Evolutionary conservation across 1,140 invertebrate genomes (phyloP).

Genomic region (Lasioglossum albipes): DNA sequence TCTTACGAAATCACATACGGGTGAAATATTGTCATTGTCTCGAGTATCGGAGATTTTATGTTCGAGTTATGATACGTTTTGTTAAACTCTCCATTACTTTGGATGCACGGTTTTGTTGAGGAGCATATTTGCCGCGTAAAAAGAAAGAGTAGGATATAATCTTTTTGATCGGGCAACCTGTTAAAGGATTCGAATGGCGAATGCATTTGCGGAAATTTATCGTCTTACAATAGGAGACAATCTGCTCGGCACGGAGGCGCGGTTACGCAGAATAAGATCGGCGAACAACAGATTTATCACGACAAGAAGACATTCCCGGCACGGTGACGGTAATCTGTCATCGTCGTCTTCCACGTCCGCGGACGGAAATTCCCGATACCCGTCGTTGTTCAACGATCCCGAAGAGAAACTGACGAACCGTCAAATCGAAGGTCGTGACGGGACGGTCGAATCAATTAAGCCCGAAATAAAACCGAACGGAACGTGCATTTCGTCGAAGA

Average conservation of each 20-base stretch:
- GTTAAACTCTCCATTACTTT: too few species aligned
- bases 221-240: constrained; percentile 60
- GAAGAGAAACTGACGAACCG: constrained; percentile 51
- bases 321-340: constrained; percentile 60
- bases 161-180: too few species aligned
- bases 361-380: constrained; percentile 66
- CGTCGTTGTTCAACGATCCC: constrained; percentile 62
- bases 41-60: too few species aligned
- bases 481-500: constrained; percentile 39
- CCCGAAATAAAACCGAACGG: constrained; percentile 63
- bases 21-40: too few species aligned
- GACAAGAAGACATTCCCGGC: constrained; percentile 59
- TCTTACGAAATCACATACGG: too few species aligned
- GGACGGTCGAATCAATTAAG: constrained; percentile 58
- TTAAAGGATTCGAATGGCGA: neutral
- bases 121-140: too few species aligned
- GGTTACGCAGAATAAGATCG: constrained; percentile 82
- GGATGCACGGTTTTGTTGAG: too few species aligned
- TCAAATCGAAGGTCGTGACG: constrained; percentile 56
- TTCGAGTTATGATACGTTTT: too few species aligned
- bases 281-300: constrained; percentile 71
- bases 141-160: too few species aligned
- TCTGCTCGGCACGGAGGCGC: constrained; percentile 82
- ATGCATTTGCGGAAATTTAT: constrained; percentile 9
- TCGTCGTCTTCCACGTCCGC: constrained; percentile 67